Evolutionary conservation across 2,888 invertebrate species (phyloP).

Genomic region (Schizaphis graminum): DNA sequence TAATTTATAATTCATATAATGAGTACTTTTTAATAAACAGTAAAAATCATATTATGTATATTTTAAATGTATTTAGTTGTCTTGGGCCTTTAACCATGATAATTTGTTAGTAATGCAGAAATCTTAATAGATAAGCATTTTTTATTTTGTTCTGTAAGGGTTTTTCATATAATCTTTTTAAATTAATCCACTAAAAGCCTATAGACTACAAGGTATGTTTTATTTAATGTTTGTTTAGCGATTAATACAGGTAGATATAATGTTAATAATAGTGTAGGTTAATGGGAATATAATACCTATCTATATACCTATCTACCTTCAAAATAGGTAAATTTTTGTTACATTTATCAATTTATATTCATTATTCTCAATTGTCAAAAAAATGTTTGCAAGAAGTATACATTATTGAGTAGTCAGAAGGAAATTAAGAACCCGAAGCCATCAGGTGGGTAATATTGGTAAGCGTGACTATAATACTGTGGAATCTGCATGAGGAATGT

Average conservation of each 20-base stretch:
- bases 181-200: background rate
- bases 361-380: background rate
- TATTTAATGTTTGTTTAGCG: background rate
- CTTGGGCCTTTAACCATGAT: background rate
- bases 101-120: background rate
- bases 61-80: background rate
- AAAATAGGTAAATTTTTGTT: background rate
- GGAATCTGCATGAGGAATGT: background rate
- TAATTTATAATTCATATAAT: background rate
- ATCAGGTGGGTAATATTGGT: background rate
- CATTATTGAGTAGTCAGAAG: background rate
- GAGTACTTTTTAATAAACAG: background rate
- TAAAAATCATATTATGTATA: background rate
- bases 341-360: background rate
- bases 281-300: background rate
- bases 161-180: background rate
- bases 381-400: background rate
- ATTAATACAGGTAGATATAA: background rate
- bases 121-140: background rate
- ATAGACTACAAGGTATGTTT: background rate
- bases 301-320: no score
- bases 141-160: background rate
- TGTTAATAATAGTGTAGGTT: no score
- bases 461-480: background rate
- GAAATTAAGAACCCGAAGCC: background rate